Conservation (phyloP, 1,140 invertebrate species). For the Drosophila lacertosa region DNA sequence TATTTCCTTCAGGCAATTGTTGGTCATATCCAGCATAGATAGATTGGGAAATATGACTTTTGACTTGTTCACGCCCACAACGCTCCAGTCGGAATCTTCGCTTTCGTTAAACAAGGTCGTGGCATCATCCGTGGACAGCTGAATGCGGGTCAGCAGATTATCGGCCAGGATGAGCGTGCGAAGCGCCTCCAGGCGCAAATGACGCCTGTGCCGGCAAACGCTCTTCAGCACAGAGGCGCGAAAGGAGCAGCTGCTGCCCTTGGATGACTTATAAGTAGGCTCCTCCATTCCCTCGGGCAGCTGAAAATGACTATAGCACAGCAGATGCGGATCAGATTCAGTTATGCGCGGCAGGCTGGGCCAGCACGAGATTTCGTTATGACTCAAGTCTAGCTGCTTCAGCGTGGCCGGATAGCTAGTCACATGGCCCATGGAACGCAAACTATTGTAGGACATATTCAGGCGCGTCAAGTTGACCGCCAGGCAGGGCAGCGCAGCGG, state of each 20-base stretch:
- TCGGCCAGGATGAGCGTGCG: slow-evolving; percentile 90
- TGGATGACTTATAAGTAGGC: slow-evolving; percentile 75
- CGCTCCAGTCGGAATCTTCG: slow-evolving; percentile 82
- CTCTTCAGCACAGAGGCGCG: slow-evolving; percentile 90
- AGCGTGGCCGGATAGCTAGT: slow-evolving; percentile 94
- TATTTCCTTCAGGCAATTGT: slow-evolving; percentile 92
- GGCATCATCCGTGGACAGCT: slow-evolving; percentile 91
- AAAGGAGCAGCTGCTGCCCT: slow-evolving; percentile 84
- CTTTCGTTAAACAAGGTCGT: slow-evolving; percentile 78
- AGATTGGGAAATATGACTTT: slow-evolving; percentile 96
- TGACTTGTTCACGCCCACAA: slow-evolving; percentile 85
- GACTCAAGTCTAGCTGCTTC: slow-evolving; percentile 96
- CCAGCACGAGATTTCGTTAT: slow-evolving; percentile 96
- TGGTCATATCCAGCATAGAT: slow-evolving; percentile 97
- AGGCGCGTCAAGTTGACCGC: slow-evolving; percentile 93
- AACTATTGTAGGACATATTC: slow-evolving; percentile 95
- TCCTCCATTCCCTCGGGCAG: slow-evolving; percentile 84
- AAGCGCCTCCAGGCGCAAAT: slow-evolving; percentile 86
- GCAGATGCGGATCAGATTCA: slow-evolving; percentile 86
- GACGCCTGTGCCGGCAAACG: slow-evolving; percentile 92
- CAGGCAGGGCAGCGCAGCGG: slow-evolving; percentile 94
- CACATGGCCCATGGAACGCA: slow-evolving; percentile 93
- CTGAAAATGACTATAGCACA: slow-evolving; percentile 86
- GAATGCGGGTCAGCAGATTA: slow-evolving; percentile 91
- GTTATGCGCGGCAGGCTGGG: slow-evolving; percentile 91